A percentile compares a stretch with the other conserved stretches of the same genome.
Conservation (phyloP, 2,888 invertebrate species). For the Troides oblongomaculatus region DNA sequence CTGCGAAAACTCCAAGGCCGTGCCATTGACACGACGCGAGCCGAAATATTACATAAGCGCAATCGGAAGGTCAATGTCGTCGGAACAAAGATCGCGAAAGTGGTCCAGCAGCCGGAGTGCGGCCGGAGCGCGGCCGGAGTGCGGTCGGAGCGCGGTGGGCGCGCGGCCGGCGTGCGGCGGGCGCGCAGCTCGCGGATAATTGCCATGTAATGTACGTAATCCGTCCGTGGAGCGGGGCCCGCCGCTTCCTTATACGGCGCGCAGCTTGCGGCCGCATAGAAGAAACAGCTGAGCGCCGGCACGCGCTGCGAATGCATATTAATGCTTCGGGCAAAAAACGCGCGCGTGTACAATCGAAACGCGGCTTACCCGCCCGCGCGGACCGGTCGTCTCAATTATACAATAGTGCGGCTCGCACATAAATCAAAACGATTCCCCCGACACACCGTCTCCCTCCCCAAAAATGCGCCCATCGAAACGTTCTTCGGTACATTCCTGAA, state of each 20-base stretch:
- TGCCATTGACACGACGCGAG: slow-evolving; percentile 56
- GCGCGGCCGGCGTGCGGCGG: slow-evolving; percentile 19
- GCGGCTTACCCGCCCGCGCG: slow-evolving; percentile 49
- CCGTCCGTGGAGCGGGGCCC: slow-evolving; percentile 52
- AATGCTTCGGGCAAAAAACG: slow-evolving; percentile 70
- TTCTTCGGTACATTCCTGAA: slow-evolving; percentile 10
- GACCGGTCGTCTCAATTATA: slow-evolving; percentile 61
- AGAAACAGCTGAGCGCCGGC: slow-evolving; percentile 77
- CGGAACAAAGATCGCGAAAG: slow-evolving; percentile 76
- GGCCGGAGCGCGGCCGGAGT: slow-evolving; percentile 32
- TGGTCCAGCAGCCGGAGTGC: slow-evolving; percentile 48
- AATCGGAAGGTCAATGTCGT: slow-evolving; percentile 67
- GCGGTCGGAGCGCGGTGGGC: slow-evolving; percentile 30
- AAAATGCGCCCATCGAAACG: slow-evolving; percentile 12
- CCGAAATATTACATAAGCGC: slow-evolving; percentile 69
- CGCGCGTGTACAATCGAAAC: slow-evolving; percentile 59
- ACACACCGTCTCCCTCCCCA: neutral
- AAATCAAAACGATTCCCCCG: slow-evolving; percentile 12
- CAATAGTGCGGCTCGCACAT: slow-evolving; percentile 40
- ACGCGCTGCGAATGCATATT: slow-evolving; percentile 75
- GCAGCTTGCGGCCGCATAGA: slow-evolving; percentile 74
- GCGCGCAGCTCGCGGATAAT: slow-evolving; percentile 58
- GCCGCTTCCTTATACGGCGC: slow-evolving; percentile 65
- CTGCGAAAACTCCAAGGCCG: slow-evolving; percentile 53
- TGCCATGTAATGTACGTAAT: slow-evolving; percentile 78